Evolutionary conservation across 1,140 invertebrate genomes (phyloP).

Genomic region (Magallana gigas): DNA sequence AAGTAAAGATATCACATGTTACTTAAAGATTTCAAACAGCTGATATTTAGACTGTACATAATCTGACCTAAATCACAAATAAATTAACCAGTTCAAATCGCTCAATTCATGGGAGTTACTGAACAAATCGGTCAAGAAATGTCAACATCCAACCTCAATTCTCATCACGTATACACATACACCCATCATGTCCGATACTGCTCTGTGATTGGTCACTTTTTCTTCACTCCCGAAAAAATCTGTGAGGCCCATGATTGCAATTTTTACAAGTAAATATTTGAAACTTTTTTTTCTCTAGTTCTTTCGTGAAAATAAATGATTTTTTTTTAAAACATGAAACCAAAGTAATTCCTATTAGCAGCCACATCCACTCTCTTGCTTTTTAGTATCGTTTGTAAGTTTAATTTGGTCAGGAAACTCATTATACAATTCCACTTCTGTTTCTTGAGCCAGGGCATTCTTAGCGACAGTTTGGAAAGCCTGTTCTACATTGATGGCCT

Average conservation of each 20-base stretch:
- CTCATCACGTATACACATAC: neutral
- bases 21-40: neutral
- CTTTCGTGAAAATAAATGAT: conserved; percentile 11
- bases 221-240: conserved; percentile 7
- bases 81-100: neutral
- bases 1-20: neutral
- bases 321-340: neutral
- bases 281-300: conserved; percentile 4
- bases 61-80: conserved; percentile 20
- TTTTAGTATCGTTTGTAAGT: conserved; percentile 79
- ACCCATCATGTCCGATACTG: neutral
- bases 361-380: conserved; percentile 75
- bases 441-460: conserved; percentile 95
- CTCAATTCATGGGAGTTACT: neutral
- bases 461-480: conserved; percentile 99
- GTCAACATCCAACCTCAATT: neutral
- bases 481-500: conserved; percentile 98
- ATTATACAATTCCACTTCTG: conserved; percentile 94
- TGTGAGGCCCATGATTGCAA: neutral
- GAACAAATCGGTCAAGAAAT: neutral
- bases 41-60: neutral
- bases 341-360: conserved; percentile 69
- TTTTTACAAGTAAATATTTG: neutral
- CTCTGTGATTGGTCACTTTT: conserved; percentile 1
- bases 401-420: conserved; percentile 98